Percentiles rank a stretch among this genome's conserved stretches.
These are phyloP conservation scores for Umimayanthus chanpuru DNA, from an alignment of 92 coral and sea anemone species.

Conservation along the genomic window DNA sequence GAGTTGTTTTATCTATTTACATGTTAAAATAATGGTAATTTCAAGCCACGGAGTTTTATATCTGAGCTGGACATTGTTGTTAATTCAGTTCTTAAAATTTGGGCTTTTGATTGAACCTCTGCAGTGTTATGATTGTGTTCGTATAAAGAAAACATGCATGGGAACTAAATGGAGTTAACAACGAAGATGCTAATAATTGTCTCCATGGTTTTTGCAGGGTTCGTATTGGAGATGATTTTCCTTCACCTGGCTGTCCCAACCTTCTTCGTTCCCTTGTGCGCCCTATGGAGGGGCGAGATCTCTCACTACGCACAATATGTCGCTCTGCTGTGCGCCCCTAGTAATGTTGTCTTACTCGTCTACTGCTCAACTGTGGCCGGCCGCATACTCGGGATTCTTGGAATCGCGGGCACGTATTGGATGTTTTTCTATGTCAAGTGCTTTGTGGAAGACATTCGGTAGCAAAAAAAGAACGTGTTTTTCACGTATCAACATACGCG, in stretches of 20 bases:
- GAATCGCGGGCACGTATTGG: conserved; percentile 71
- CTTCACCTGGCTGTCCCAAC: conserved; percentile 70
- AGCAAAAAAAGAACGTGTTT: background rate
- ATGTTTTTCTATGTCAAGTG: conserved; percentile 66
- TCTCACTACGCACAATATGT: conserved; percentile 68
- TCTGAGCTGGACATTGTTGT: too few relatives aligned
- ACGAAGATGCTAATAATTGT: background rate
- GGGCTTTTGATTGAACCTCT: too few relatives aligned
- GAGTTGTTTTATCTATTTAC: too few relatives aligned
- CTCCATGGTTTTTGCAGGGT: conserved; percentile 51
- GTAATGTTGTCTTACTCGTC: conserved; percentile 69
- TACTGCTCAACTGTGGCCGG: conserved; percentile 81
- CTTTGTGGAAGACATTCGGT: conserved; percentile 17
- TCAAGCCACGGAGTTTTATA: too few relatives aligned
- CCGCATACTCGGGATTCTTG: conserved; percentile 73
- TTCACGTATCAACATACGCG: background rate
- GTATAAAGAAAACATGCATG: too few relatives aligned
- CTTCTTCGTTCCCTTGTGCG: conserved; percentile 56
- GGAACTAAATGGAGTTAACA: background rate
- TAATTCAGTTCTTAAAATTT: too few relatives aligned
- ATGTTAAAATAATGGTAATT: too few relatives aligned
- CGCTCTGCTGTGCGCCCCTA: conserved; percentile 75
- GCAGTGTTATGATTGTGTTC: too few relatives aligned
- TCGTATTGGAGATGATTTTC: conserved; percentile 64
- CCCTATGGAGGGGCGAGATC: conserved; percentile 76